These are phyloP conservation scores for Lepisosteus osseus DNA, from an alignment of 2,113 vertebrate species.

Conservation along the genomic window DNA sequence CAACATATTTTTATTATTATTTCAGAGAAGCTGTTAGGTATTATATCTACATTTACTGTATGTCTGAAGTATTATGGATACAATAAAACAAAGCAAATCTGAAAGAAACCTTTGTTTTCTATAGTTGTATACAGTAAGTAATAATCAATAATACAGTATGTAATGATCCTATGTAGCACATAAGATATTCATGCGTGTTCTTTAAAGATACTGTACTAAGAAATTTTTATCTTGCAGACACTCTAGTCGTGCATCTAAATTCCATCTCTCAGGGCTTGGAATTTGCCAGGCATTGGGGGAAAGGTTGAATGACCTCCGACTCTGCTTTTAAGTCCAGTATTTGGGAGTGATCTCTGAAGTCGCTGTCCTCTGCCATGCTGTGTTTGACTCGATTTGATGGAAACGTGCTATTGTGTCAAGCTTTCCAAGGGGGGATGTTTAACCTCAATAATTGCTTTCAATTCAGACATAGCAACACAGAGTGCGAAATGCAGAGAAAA, in stretches of 20 bases:
- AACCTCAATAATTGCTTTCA: not conserved
- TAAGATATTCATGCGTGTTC: too few relatives aligned
- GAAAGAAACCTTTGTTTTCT: too few relatives aligned
- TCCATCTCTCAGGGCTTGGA: not conserved
- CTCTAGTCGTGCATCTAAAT: not conserved
- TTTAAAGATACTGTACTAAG: too few relatives aligned
- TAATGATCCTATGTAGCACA: too few relatives aligned
- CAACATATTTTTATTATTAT: too few relatives aligned
- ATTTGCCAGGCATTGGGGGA: not conserved
- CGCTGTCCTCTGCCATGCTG: not conserved
- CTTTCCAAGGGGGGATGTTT: not conserved
- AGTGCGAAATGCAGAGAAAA: not conserved
- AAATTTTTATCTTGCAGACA: too few relatives aligned
- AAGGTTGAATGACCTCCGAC: not conserved
- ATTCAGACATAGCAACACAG: not conserved
- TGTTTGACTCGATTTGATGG: not conserved
- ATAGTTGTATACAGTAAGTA: too few relatives aligned
- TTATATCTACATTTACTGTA: too few relatives aligned
- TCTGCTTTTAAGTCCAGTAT: not conserved
- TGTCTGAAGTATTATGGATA: too few relatives aligned
- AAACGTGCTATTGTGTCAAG: not conserved
- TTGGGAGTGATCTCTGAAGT: not conserved
- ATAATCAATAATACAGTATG: too few relatives aligned
- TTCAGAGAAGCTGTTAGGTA: too few relatives aligned
- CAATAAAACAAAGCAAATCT: too few relatives aligned